These are phyloP conservation scores for Meta bourneti DNA, from an alignment of 2,888 invertebrate genomes.

Conservation along the genomic window DNA sequence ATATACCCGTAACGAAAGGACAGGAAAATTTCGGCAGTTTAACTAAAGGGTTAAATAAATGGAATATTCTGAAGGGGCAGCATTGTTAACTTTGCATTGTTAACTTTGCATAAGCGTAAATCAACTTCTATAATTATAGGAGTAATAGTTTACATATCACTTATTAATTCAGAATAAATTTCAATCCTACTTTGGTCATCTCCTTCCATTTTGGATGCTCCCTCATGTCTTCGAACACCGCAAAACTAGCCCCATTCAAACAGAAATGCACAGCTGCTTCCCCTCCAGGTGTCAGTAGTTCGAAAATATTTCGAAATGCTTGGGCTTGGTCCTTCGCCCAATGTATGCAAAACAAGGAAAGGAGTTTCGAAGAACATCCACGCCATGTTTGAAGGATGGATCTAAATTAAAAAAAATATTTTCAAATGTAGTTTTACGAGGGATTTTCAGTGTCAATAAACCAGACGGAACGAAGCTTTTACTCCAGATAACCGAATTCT, in stretches of 20 bases:
- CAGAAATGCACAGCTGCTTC: slow-evolving; percentile 50
- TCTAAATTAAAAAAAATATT: not conserved
- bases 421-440: not conserved
- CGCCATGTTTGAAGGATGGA: not conserved
- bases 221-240: not conserved
- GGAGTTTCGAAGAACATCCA: slow-evolving; percentile 10
- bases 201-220: slow-evolving; percentile 9
- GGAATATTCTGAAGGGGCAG: too few relatives aligned
- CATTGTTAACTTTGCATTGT: too few relatives aligned
- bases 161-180: too few relatives aligned
- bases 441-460: too few relatives aligned
- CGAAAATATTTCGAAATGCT: slow-evolving; percentile 48
- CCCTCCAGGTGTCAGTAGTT: slow-evolving; percentile 59
- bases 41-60: too few relatives aligned
- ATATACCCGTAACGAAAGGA: too few relatives aligned
- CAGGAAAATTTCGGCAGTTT: too few relatives aligned
- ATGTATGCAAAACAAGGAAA: slow-evolving; percentile 71
- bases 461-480: too few relatives aligned
- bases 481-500: too few relatives aligned
- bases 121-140: too few relatives aligned
- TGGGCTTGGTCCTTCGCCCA: slow-evolving; percentile 69
- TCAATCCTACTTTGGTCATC: slow-evolving; percentile 26
- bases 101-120: too few relatives aligned
- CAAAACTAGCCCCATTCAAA: not conserved
- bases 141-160: too few relatives aligned